Conservation (phyloP, 2,888 invertebrate genomes). For the Cybosia mesomella region DNA sequence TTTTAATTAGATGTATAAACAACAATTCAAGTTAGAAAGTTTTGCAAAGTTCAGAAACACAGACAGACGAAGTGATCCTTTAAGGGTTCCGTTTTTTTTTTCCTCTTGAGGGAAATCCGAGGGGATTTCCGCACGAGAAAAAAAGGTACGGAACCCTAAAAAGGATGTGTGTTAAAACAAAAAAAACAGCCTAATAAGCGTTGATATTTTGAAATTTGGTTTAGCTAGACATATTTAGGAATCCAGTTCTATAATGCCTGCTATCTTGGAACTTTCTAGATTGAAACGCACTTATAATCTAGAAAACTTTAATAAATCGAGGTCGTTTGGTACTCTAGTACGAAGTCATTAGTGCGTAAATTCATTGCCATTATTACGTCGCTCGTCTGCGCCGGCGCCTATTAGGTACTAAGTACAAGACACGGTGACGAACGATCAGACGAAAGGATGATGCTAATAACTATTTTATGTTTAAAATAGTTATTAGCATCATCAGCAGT, state of each 20-base stretch:
- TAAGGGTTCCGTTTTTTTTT: too few species aligned
- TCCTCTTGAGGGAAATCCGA: too few species aligned
- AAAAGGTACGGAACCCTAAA: too few species aligned
- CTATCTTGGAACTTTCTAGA: constrained; percentile 7
- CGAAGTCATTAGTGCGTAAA: constrained; percentile 61
- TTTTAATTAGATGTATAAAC: background rate
- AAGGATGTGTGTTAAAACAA: too few species aligned
- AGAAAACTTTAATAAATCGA: constrained; percentile 47
- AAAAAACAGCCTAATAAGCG: too few species aligned
- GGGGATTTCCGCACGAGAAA: too few species aligned
- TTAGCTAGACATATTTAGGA: too few species aligned
- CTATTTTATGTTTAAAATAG: constrained; percentile 49
- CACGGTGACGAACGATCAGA: constrained; percentile 37
- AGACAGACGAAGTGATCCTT: too few species aligned
- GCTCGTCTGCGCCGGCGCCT: constrained; percentile 54
- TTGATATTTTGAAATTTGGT: too few species aligned
- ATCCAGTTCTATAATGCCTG: background rate
- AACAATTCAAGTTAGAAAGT: background rate
- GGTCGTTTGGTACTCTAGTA: constrained; percentile 50
- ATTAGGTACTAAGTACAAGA: constrained; percentile 17
- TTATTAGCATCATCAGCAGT: too few species aligned
- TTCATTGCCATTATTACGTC: constrained; percentile 61
- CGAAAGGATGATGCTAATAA: constrained; percentile 48
- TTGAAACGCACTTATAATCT: constrained; percentile 30
- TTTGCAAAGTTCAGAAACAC: background rate